Percentiles rank a stretch among this genome's conserved stretches.
Evolutionary conservation across 2,113 vertebrate species (phyloP).

Genomic region (Sylvia atricapilla): DNA sequence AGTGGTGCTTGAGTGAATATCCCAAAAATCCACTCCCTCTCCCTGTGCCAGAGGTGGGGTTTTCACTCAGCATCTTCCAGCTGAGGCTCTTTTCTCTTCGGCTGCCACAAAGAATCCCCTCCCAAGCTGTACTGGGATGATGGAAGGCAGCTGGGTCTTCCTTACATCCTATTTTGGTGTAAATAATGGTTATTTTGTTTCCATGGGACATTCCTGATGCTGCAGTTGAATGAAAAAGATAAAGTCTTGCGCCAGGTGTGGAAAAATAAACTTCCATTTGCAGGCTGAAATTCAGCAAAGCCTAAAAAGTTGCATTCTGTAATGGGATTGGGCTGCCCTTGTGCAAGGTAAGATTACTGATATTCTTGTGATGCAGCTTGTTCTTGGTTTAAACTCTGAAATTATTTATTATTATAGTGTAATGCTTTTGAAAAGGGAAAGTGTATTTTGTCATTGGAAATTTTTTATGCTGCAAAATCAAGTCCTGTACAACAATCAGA

Average conservation of each 20-base stretch:
- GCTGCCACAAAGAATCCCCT: background rate
- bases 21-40: background rate
- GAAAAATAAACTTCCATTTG: slow-evolving; percentile 2
- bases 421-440: background rate
- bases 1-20: background rate
- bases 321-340: background rate
- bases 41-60: background rate
- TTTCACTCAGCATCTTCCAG: background rate
- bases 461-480: background rate
- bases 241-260: background rate
- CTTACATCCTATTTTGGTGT: background rate
- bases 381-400: background rate
- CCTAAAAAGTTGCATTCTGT: background rate
- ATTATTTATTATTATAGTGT: background rate
- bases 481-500: background rate
- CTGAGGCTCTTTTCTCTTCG: background rate
- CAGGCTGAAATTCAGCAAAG: slow-evolving; percentile 40
- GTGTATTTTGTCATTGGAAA: background rate
- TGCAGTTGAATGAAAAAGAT: background rate
- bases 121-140: background rate
- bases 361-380: background rate
- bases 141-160: background rate
- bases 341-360: slow-evolving; percentile 12
- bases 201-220: background rate
- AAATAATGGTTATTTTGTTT: background rate